phyloP scores from a whole-genome alignment of 2,888 invertebrate species.

The Hydropsyche betteni region DNA sequence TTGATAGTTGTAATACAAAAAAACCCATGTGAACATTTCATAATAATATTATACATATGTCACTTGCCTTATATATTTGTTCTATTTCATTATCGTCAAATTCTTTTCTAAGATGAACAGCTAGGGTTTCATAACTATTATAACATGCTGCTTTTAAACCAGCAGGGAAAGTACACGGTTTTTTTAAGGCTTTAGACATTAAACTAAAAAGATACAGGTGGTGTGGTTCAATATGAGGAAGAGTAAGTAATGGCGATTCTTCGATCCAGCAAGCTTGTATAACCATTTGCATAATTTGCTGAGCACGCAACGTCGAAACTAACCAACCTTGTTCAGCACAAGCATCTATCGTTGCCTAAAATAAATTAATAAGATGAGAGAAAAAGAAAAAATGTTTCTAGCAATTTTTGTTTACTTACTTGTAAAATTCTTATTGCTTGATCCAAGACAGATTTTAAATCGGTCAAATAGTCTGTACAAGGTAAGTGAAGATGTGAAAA shows the following conservation, averaged over 20 bases:
- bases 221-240: conserved; percentile 78
- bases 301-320: conserved; percentile 78
- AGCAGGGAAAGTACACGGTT: conserved; percentile 65
- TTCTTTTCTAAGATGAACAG: conserved; percentile 69
- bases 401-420: conserved; percentile 61
- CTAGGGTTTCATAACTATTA: conserved; percentile 70
- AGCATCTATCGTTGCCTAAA: conserved; percentile 95
- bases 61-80: conserved; percentile 69
- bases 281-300: conserved; percentile 86
- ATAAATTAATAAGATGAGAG: conserved; percentile 38
- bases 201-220: conserved; percentile 70
- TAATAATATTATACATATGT: not conserved
- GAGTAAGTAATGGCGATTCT: conserved; percentile 76
- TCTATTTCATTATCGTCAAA: conserved; percentile 76
- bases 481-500: conserved; percentile 85
- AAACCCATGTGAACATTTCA: conserved; percentile 16
- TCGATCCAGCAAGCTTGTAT: conserved; percentile 91
- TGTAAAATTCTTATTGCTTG: conserved; percentile 95
- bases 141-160: conserved; percentile 66
- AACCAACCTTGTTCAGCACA: conserved; percentile 92
- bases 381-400: not conserved
- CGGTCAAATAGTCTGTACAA: conserved; percentile 93
- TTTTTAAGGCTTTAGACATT: conserved; percentile 60
- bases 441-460: conserved; percentile 96
- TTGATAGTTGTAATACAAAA: conserved; percentile 1